Conservation (phyloP, 1,140 invertebrate genomes). For the Drosophila aff. region DNA sequence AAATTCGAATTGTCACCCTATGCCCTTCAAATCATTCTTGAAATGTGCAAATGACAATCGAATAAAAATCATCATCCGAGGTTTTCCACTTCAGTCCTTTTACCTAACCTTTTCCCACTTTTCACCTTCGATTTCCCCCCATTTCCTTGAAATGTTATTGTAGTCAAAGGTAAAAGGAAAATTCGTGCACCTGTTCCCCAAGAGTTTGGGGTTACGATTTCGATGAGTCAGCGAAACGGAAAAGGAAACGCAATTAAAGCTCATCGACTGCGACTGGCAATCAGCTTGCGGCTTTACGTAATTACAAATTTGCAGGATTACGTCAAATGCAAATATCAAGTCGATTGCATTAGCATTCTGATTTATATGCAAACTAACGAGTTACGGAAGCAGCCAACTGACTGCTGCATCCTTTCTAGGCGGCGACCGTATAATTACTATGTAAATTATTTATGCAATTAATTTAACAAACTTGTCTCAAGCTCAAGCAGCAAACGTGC, state of each 20-base stretch:
- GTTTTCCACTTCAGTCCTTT: background rate
- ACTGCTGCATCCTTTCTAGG: background rate
- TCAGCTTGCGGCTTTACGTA: conserved; percentile 43
- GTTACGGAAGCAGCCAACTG: background rate
- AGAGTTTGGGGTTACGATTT: background rate
- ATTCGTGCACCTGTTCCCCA: background rate
- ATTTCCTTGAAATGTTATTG: background rate
- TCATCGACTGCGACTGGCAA: conserved; percentile 23
- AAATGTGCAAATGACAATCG: background rate
- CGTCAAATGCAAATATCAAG: conserved; percentile 42
- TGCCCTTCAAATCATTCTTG: background rate
- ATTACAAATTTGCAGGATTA: conserved; percentile 55
- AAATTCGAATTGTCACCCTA: background rate
- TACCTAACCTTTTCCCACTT: background rate
- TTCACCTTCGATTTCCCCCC: background rate
- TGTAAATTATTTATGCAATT: conserved; percentile 78
- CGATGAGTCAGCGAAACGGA: conserved; percentile 48
- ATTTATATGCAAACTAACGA: conserved; percentile 65
- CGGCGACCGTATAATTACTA: conserved; percentile 59
- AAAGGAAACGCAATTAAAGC: conserved; percentile 70
- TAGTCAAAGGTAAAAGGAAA: background rate
- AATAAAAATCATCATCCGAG: background rate
- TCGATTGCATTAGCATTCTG: conserved; percentile 64
- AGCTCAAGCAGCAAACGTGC: conserved; percentile 10
- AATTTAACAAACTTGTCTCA: conserved; percentile 35